These are phyloP conservation scores for Macrotrachela quadricornifera DNA, from an alignment of 1,140 invertebrate genomes.

Conservation along the genomic window DNA sequence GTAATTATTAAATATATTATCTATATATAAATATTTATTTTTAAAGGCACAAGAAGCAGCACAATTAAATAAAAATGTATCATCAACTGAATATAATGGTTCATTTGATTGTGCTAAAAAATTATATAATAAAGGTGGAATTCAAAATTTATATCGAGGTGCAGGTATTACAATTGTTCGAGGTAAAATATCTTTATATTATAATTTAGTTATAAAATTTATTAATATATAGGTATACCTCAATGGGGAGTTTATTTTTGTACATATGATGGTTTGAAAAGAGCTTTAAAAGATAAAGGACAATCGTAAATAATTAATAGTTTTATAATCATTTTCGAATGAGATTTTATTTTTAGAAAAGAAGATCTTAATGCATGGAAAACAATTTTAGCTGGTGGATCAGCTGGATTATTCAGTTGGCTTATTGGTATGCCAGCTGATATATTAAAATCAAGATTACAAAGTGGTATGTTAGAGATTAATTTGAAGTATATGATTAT, in stretches of 20 bases:
- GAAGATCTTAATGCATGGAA: conserved; percentile 41
- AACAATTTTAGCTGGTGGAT: conserved; percentile 76
- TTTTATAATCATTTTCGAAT: background rate
- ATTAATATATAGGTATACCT: too few relatives aligned
- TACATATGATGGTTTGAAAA: conserved; percentile 74
- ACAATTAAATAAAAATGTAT: conserved; percentile 4
- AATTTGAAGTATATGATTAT: too few relatives aligned
- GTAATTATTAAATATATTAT: conserved; percentile 32
- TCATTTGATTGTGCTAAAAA: conserved; percentile 74
- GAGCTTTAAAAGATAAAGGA: conserved; percentile 37
- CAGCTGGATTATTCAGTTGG: conserved; percentile 90
- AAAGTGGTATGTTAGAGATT: conserved; percentile 47
- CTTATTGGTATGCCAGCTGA: conserved; percentile 81
- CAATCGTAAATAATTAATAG: conserved; percentile 13
- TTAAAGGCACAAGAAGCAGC: background rate
- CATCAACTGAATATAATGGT: conserved; percentile 59
- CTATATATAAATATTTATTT: conserved; percentile 37
- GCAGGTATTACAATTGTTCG: conserved; percentile 73
- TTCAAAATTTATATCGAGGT: conserved; percentile 78
- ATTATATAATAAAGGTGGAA: conserved; percentile 73
- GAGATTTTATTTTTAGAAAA: conserved; percentile 10
- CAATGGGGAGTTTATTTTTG: conserved; percentile 90
- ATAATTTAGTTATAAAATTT: too few relatives aligned
- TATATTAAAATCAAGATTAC: conserved; percentile 82
- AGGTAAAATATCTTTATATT: too few relatives aligned